A percentile compares a stretch with the other conserved stretches of the same genome.
phyloP scores from a whole-genome alignment of 2,888 invertebrate species.

The Drosophila gaucha region DNA sequence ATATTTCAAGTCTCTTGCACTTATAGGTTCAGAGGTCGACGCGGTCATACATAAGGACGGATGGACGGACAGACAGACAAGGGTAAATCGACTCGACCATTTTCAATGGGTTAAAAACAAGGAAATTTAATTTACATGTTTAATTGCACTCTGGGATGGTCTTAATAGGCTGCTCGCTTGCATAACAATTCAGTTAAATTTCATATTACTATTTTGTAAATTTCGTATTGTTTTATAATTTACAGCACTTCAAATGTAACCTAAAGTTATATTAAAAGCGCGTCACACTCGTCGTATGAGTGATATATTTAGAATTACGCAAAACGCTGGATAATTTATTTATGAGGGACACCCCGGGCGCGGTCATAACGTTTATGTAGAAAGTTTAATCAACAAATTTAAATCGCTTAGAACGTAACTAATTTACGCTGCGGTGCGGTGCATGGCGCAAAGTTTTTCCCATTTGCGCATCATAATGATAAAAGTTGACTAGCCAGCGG shows the following conservation, averaged over 20 bases:
- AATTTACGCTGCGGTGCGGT: constrained; percentile 62
- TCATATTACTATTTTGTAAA: no score
- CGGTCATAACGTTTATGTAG: constrained; percentile 70
- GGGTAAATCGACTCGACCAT: no score
- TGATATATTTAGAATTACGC: constrained; percentile 26
- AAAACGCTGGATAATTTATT: constrained; percentile 39
- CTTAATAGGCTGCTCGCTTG: no score
- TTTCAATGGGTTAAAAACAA: no score
- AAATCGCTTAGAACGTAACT: constrained; percentile 77
- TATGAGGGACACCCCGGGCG: constrained; percentile 43
- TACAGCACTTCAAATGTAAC: background rate
- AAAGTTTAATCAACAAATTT: constrained; percentile 77
- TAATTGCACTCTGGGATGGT: no score
- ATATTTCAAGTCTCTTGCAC: no score
- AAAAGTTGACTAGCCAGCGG: constrained; percentile 68
- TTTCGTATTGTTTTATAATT: constrained; percentile 10
- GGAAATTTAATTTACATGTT: no score
- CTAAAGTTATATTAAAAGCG: background rate
- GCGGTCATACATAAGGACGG: no score
- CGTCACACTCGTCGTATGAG: constrained; percentile 38
- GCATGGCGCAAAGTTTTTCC: constrained; percentile 58
- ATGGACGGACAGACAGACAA: no score
- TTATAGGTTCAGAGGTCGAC: no score
- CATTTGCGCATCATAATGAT: constrained; percentile 80
- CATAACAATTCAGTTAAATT: no score